A percentile compares a stretch with the other conserved stretches of the same genome.
phyloP scores from a whole-genome alignment of 2,888 invertebrate species.

The Hirudinaria manillensis region DNA sequence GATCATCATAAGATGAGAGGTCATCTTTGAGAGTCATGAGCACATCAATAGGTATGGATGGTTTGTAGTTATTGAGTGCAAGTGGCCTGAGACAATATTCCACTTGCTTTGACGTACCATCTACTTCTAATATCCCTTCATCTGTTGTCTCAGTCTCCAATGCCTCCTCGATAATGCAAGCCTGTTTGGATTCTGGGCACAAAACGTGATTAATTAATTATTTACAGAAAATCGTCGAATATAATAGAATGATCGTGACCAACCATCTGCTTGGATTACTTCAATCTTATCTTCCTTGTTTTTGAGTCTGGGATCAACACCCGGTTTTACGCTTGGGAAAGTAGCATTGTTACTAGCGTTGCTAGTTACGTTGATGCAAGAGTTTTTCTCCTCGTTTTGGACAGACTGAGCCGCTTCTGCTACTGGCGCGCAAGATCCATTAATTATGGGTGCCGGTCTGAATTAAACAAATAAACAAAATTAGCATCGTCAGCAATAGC shows the following conservation, averaged over 20 bases:
- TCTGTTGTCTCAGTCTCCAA: not conserved
- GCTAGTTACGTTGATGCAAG: too few relatives aligned
- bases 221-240: too few relatives aligned
- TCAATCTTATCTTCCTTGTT: not conserved
- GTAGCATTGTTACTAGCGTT: too few relatives aligned
- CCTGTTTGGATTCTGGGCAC: too few relatives aligned
- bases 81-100: constrained; percentile 10
- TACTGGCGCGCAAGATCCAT: not conserved
- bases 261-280: not conserved
- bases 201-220: too few relatives aligned
- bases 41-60: constrained; percentile 25
- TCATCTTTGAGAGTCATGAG: constrained; percentile 22
- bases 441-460: not conserved
- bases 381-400: too few relatives aligned
- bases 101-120: not conserved
- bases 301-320: not conserved
- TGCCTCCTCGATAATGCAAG: too few relatives aligned
- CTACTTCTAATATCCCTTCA: constrained; percentile 7
- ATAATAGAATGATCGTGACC: too few relatives aligned
- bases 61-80: not conserved
- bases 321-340: too few relatives aligned
- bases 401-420: not conserved
- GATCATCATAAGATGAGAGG: constrained; percentile 2
- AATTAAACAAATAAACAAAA: too few relatives aligned
- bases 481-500: too few relatives aligned